A percentile compares a stretch with the other conserved stretches of the same genome.
These are phyloP conservation scores for Sarcophaga carnaria DNA, from an alignment of 2,888 invertebrate species.

Conservation along the genomic window DNA sequence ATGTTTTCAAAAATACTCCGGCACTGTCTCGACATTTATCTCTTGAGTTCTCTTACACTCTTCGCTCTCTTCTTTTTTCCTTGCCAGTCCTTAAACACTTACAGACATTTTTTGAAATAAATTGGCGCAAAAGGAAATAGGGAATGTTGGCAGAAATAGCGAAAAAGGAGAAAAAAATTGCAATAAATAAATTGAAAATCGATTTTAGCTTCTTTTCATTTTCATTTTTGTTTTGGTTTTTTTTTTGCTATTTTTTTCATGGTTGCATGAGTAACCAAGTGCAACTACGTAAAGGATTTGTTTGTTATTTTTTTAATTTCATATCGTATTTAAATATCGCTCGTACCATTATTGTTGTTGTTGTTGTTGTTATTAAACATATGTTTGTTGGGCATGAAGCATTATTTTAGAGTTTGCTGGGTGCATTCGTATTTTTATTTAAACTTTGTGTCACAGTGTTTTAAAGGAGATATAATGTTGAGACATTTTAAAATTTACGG, in stretches of 20 bases:
- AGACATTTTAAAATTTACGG: no score
- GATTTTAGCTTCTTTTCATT: conserved; percentile 64
- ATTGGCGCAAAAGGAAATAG: conserved; percentile 22
- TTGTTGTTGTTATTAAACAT: not conserved
- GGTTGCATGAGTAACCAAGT: conserved; percentile 54
- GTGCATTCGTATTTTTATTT: conserved; percentile 19
- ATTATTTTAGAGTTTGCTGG: conserved; percentile 5
- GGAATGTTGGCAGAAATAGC: conserved; percentile 20
- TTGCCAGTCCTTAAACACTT: not conserved
- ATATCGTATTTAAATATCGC: conserved; percentile 39
- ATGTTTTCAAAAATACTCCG: conserved; percentile 15
- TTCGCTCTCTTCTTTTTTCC: not conserved
- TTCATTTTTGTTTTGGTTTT: not conserved
- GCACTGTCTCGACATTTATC: conserved; percentile 8
- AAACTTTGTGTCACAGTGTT: conserved; percentile 13
- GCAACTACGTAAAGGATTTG: conserved; percentile 34
- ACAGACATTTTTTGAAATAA: not conserved
- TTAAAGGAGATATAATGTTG: not conserved
- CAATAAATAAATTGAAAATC: conserved; percentile 73
- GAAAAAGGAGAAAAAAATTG: conserved; percentile 49
- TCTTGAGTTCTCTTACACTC: not conserved
- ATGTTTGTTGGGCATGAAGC: not conserved
- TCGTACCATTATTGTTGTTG: conserved; percentile 35
- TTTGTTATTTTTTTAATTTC: conserved; percentile 25
- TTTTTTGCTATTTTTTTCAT: conserved; percentile 24